Evolutionary conservation across 2,888 invertebrate species (phyloP), one percentile per base, ranked within the genome.

Genomic region (Dasysyrphus albostriatus): DNA sequence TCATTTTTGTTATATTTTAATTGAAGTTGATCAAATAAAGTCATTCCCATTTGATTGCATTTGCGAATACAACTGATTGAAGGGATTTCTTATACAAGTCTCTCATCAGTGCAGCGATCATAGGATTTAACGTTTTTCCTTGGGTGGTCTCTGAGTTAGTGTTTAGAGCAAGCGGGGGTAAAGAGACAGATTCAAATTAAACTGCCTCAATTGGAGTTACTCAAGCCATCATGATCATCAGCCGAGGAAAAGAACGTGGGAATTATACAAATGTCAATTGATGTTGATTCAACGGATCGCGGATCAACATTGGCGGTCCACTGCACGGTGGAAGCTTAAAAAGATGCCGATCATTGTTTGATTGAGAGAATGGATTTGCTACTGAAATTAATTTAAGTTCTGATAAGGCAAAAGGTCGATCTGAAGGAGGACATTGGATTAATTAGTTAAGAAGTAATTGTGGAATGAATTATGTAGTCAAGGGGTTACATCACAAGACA

Each of bases 21-120:
- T 87, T 87, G 83, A 72, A 83, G 87, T 87, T 87, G 87, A 87
- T 87, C 87, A 83, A 87, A 87, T 85, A 85, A 85, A 85, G 82
- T 75, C 77, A 85, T 85, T 85, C 63, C 69, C 74, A 63, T 73
- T 77, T 77, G 77, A 82, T 81, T 85, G 77, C 85, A 77, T 85
- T 82, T 85, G 82, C 85, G 85, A 85, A 85, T 74, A 77, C 74
- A 85, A 85, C 77, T 82, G 85, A 85, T 85, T 87, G 87, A 87
- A 78, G 75, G 78, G 70, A 78, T 42, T 34, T 59, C 9, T 29
- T 42, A 49, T 8, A 54, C 29, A 47, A 74, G 39, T n/a, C 37
- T 14, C 14, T 63, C 42, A 10, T n/a, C 29, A 32, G 5, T 5
- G 9, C 24, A 49, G 29, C 12, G 80, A 80, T 83, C 79, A 75